These are phyloP conservation scores for Cichlasoma orientale DNA, from an alignment of 2,797 vertebrate genomes.

Conservation along the genomic window DNA sequence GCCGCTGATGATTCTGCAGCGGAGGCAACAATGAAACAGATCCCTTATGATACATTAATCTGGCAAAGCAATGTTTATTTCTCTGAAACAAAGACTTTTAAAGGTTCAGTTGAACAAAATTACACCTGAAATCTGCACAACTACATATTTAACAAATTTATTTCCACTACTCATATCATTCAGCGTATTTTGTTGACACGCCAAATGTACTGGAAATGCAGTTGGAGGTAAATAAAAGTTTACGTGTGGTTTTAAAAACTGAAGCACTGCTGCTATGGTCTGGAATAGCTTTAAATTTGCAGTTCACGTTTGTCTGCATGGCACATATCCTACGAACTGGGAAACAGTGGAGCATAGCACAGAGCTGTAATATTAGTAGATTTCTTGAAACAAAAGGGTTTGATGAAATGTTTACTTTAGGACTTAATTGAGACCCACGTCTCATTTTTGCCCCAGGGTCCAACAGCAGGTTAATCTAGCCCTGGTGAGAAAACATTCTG, in stretches of 20 bases:
- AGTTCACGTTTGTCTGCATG: background rate
- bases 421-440: background rate
- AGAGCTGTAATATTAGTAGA: background rate
- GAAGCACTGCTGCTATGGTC: background rate
- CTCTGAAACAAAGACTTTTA: background rate
- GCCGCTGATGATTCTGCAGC: constrained; percentile 21
- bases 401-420: background rate
- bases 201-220: background rate
- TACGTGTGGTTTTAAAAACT: too few species aligned
- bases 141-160: background rate
- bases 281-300: background rate
- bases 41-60: background rate
- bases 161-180: background rate
- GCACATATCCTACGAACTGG: too few species aligned
- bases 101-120: background rate
- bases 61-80: background rate
- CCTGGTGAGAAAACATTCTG: constrained; percentile 3
- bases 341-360: background rate
- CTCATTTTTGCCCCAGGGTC: background rate
- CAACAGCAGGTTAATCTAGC: background rate
- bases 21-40: background rate
- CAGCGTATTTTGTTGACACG: background rate
- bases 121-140: background rate
- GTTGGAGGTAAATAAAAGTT: too few species aligned
- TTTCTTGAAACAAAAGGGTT: background rate